phyloP scores from a whole-genome alignment of 1,140 invertebrate genomes.

The Sinonovacula constricta region DNA sequence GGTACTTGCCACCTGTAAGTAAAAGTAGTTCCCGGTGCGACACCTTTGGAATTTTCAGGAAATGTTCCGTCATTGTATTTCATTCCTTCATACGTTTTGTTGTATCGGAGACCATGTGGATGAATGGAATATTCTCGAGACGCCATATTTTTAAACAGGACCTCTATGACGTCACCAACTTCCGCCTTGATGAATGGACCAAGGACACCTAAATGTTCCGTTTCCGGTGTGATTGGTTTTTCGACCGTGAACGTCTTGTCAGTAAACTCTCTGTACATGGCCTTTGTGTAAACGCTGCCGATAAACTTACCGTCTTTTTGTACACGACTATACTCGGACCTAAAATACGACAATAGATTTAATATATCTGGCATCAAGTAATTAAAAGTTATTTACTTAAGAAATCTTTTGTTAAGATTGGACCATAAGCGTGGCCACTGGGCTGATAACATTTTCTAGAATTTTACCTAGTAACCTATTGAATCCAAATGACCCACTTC shows the following conservation, averaged over 20 bases:
- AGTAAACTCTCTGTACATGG: conserved; percentile 70
- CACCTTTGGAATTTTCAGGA: conserved; percentile 6
- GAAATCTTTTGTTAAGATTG: too few relatives aligned
- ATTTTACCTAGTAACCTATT: too few relatives aligned
- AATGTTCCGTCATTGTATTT: conserved; percentile 45
- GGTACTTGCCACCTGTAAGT: conserved; percentile 69
- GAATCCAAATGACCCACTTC: too few relatives aligned
- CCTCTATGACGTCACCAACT: conserved; percentile 68
- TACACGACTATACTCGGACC: conserved; percentile 15
- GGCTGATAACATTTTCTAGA: too few relatives aligned
- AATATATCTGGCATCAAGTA: too few relatives aligned
- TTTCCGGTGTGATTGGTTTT: conserved; percentile 50
- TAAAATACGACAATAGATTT: conserved; percentile 31
- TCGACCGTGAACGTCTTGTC: conserved; percentile 63
- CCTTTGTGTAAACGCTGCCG: conserved; percentile 73
- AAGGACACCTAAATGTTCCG: conserved; percentile 64
- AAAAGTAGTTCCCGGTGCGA: conserved; percentile 37
- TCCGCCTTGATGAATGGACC: conserved; percentile 73
- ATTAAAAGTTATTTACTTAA: too few relatives aligned
- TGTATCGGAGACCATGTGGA: conserved; percentile 60
- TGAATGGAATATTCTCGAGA: conserved; percentile 61
- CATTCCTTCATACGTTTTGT: conserved; percentile 62
- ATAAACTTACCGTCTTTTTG: conserved; percentile 54
- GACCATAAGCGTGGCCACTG: too few relatives aligned
- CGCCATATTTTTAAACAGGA: conserved; percentile 64